A percentile compares a stretch with the other conserved stretches of the same genome.
These are phyloP conservation scores for Heliconius eleuchia DNA, from an alignment of 1,140 invertebrate species.

Conservation along the genomic window DNA sequence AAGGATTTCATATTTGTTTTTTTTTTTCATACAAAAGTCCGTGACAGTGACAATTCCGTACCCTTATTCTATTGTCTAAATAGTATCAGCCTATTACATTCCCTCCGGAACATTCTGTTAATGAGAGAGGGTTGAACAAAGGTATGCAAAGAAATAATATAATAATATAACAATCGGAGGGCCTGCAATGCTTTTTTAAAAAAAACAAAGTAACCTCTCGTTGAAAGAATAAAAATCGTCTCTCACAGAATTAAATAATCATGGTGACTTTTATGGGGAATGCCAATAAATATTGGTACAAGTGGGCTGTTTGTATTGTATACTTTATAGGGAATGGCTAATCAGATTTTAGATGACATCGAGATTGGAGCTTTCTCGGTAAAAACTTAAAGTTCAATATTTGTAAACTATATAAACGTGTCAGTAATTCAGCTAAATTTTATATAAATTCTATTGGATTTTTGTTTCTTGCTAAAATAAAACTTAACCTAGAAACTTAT, in stretches of 20 bases:
- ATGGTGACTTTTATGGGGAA: conserved; percentile 1
- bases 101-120: conserved; percentile 31
- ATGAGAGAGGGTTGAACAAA: conserved; percentile 34
- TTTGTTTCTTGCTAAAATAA: neutral
- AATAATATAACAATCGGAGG: conserved; percentile 21
- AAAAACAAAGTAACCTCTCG: conserved; percentile 14
- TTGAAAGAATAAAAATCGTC: conserved; percentile 15
- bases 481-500: no score
- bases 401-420: neutral
- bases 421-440: neutral
- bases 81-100: conserved; percentile 26
- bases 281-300: neutral
- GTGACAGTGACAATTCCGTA: conserved; percentile 21
- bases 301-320: neutral
- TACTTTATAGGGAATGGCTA: neutral
- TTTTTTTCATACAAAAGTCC: conserved; percentile 2
- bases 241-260: conserved; percentile 10
- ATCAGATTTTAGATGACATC: neutral
- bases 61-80: conserved; percentile 28
- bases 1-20: conserved; percentile 1
- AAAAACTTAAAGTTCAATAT: conserved; percentile 1
- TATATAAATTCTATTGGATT: neutral
- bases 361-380: neutral
- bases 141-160: conserved; percentile 29
- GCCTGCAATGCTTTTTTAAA: conserved; percentile 19